Evolutionary conservation across 2,888 invertebrate species (phyloP).

Genomic region (Byasa hedistus): DNA sequence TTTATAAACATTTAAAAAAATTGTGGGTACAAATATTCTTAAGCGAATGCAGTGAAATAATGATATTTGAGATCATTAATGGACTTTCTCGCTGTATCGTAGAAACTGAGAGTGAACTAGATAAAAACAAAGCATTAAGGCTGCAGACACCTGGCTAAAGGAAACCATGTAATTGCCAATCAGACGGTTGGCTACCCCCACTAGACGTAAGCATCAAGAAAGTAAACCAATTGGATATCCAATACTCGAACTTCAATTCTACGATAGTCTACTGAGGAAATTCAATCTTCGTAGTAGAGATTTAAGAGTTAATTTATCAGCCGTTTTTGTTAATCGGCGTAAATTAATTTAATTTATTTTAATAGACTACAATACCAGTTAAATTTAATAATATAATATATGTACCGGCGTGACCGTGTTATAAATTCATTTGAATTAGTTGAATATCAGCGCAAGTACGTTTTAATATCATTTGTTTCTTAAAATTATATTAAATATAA

Average conservation of each 20-base stretch:
- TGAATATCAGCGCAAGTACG: too few species aligned
- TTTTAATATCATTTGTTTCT: too few species aligned
- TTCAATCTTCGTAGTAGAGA: not conserved
- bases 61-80: too few species aligned
- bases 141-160: slow-evolving; percentile 49
- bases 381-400: too few species aligned
- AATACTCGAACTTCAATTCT: slow-evolving; percentile 25
- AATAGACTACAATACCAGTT: too few species aligned
- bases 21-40: not conserved
- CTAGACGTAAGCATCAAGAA: slow-evolving; percentile 27
- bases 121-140: slow-evolving; percentile 24
- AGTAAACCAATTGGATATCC: slow-evolving; percentile 30
- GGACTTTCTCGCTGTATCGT: not conserved
- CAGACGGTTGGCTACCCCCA: slow-evolving; percentile 50
- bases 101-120: slow-evolving; percentile 7
- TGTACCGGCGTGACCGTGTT: too few species aligned
- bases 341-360: not conserved
- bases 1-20: too few species aligned
- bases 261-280: not conserved
- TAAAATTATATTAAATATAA: too few species aligned
- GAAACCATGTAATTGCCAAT: slow-evolving; percentile 53
- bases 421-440: too few species aligned
- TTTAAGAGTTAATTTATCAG: not conserved
- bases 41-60: too few species aligned
- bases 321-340: not conserved